phyloP scores from a whole-genome alignment of 2,888 invertebrate species.

The Callinectes sapidus region DNA sequence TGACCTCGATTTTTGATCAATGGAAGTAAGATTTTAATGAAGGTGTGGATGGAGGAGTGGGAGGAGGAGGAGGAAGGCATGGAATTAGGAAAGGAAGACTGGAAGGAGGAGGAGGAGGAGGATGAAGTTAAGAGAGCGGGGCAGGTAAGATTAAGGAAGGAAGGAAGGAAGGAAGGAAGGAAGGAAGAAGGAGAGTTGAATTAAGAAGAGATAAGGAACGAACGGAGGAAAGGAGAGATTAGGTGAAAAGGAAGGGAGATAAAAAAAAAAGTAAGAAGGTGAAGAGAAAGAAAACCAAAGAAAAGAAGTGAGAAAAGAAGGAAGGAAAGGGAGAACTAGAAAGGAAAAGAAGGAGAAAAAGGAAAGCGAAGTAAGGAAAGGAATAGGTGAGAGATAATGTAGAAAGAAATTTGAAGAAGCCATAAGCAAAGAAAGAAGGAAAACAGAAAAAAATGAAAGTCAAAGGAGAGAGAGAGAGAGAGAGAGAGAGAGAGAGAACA shows the following conservation, averaged over 20 bases:
- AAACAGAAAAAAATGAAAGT: neutral
- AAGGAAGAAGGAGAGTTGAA: neutral
- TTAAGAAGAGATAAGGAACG: neutral
- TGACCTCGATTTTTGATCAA: constrained; percentile 29
- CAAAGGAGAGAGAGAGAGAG: too few species aligned
- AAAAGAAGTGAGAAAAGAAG: neutral
- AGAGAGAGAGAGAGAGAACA: too few species aligned
- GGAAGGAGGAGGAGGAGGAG: neutral
- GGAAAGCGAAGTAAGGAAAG: neutral
- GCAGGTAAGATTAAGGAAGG: neutral
- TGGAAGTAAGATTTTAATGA: neutral
- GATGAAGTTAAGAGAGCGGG: neutral
- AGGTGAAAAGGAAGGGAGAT: neutral
- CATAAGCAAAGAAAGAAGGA: neutral
- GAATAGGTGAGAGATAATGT: neutral
- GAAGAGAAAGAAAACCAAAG: too few species aligned
- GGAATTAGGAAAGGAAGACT: neutral
- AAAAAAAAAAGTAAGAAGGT: neutral
- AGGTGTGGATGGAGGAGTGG: neutral
- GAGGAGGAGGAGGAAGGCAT: neutral
- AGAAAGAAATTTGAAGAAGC: too few species aligned
- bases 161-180: neutral
- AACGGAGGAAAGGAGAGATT: neutral
- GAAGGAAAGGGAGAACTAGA: neutral
- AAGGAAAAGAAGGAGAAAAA: neutral